These are phyloP conservation scores for Corapipo altera DNA, from an alignment of 2,113 vertebrate genomes.

Conservation along the genomic window DNA sequence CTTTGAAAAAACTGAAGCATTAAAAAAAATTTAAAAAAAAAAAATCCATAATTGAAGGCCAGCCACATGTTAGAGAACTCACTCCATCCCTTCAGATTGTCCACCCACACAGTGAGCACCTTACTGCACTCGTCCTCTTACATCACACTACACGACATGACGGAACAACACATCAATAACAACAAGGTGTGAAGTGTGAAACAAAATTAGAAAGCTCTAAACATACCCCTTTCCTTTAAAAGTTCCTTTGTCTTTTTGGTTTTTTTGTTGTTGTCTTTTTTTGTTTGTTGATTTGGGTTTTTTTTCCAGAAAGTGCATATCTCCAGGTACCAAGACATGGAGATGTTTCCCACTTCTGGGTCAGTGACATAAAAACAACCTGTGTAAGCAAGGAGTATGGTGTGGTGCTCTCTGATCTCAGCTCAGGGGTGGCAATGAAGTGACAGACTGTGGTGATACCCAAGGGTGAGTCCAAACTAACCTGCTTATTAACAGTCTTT, in stretches of 20 bases:
- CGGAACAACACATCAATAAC: neutral
- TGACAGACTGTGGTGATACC: neutral
- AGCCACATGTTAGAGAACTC: neutral
- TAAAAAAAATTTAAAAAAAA: neutral
- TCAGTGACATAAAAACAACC: neutral
- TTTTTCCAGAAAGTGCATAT: neutral
- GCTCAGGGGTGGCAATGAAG: neutral
- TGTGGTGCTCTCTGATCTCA: fast-evolving
- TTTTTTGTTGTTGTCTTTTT: neutral
- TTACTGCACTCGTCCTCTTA: neutral
- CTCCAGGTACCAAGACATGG: neutral
- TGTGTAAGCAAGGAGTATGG: fast-evolving
- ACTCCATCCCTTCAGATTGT: neutral
- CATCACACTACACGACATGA: neutral
- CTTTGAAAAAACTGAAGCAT: neutral
- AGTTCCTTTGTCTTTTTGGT: neutral
- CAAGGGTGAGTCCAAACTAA: neutral
- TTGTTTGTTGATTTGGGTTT: no score
- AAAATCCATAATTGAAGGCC: neutral
- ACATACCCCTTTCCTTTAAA: neutral
- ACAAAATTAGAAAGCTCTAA: neutral
- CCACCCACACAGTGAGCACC: neutral
- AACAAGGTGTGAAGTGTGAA: neutral
- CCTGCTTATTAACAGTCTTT: neutral
- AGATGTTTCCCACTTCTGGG: neutral